phyloP scores from a whole-genome alignment of 1,140 invertebrate species.

The Cataglyphis hispanica region DNA sequence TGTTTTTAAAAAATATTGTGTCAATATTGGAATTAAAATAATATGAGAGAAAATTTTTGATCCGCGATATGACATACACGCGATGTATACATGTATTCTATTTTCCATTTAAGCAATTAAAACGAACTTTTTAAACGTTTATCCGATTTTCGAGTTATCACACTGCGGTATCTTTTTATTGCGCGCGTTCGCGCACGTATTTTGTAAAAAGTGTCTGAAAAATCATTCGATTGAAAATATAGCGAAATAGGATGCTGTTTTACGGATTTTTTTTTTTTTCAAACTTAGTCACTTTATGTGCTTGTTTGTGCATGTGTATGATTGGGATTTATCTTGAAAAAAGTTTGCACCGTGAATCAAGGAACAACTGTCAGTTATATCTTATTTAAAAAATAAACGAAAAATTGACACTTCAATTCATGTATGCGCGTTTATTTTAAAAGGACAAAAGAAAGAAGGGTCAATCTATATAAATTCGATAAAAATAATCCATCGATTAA shows the following conservation, averaged over 20 bases:
- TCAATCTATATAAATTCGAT: conserved; percentile 18
- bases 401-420: conserved; percentile 7
- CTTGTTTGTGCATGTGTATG: background rate
- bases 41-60: background rate
- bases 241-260: background rate
- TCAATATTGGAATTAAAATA: background rate
- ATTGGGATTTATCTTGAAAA: conserved; percentile 2
- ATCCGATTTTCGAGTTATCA: background rate
- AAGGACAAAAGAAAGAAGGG: conserved; percentile 18
- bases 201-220: background rate
- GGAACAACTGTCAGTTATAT: background rate
- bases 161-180: background rate
- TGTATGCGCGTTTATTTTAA: background rate
- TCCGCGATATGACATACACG: background rate
- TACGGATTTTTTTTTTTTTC: conserved; percentile 1
- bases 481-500: conserved; percentile 41
- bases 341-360: conserved; percentile 29
- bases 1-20: background rate
- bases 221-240: conserved; percentile 1
- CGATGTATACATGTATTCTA: too few relatives aligned
- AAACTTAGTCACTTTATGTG: background rate
- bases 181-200: background rate
- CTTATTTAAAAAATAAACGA: background rate
- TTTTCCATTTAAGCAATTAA: background rate
- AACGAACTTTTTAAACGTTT: background rate